A percentile compares a stretch with the other conserved stretches of the same genome.
Evolutionary conservation across 2,797 vertebrate species (phyloP).

Genomic region (Xiphophorus birchmanni): DNA sequence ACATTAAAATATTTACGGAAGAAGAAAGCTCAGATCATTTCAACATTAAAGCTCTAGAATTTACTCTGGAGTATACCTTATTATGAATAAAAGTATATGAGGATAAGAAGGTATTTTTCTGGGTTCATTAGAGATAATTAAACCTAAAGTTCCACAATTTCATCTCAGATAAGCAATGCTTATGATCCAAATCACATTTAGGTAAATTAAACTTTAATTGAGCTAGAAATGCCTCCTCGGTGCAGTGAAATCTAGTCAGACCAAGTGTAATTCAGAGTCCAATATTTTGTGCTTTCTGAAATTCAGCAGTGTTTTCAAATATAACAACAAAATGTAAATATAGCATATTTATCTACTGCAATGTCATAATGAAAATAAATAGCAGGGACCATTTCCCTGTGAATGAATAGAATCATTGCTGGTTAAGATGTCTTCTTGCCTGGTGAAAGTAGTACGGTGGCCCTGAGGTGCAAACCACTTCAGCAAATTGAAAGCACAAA

Average conservation of each 20-base stretch:
- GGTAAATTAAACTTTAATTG: conserved; percentile 39
- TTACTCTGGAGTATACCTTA: not conserved
- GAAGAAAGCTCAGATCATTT: not conserved
- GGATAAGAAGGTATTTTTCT: conserved; percentile 65
- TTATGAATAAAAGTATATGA: conserved; percentile 19
- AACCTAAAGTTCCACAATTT: conserved; percentile 43
- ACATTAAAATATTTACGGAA: not conserved
- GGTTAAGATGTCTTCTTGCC: not conserved
- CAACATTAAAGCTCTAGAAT: not conserved
- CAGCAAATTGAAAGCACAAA: too few relatives aligned
- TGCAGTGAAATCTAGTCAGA: conserved; percentile 11
- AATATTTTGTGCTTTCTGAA: conserved; percentile 4
- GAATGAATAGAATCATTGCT: not conserved
- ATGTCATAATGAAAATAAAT: not conserved
- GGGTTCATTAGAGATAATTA: conserved; percentile 66
- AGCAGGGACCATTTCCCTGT: not conserved
- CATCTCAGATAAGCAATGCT: conserved; percentile 25
- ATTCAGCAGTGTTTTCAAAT: conserved; percentile 12
- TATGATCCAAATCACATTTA: conserved; percentile 47
- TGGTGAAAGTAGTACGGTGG: not conserved
- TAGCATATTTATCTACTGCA: not conserved
- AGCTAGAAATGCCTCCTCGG: conserved; percentile 22
- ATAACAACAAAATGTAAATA: not conserved
- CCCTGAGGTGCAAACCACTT: too few relatives aligned
- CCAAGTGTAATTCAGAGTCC: conserved; percentile 16